Base-by-base conservation (phyloP, 2,888 invertebrate species). In the Chloroclystis v-ata region DNA sequence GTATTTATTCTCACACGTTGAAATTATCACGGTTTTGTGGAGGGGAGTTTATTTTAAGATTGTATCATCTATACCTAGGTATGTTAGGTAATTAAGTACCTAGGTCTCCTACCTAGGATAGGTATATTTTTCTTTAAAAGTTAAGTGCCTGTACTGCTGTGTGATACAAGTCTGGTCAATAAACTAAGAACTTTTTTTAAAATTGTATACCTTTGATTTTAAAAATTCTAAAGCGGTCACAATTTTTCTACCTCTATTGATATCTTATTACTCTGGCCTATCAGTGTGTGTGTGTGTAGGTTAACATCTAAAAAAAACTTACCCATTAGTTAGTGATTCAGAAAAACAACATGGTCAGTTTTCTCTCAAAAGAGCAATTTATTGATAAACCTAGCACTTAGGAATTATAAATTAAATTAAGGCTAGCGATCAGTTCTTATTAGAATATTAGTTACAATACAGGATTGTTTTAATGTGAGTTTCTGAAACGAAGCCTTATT, bases 371-470 rank as follows among this genome's bases (percentile, higher is more conserved):
- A 84, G 86, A 86, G 85, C 81, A 70, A 75, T 85, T 87, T 84
- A 83, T 83, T 83, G 78, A 82, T 82, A 80, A 20, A 72, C 77
- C 85, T 87, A 85, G 77, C 79, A 78, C 83, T 85, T 85, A 71
- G 63, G 65, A 68, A 82, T 78, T 69, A 82, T 85, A 83, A 86
- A 84, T 84, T 76, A 83, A 82, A 82, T 83, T 82, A 86, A 84
- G 83, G 83, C 85, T 84, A 86, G 81, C 82, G 75, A 76, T 85
- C 84, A 86, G 85, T 86, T 87, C 85, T 81, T 82, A 84, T 80
- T 77, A 74, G 75, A 54, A 73, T 69, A 74, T 78, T 75, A 55
- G 52, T 58, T 51, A 49, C 12, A 40, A 50, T 38, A 45, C 28
- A 37, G 37, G 44, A 14, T 44, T 41, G 12, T 44, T 6, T 35